Evolutionary conservation across 1,140 invertebrate species (phyloP).

Genomic region (Holcopasites calliopsidis): DNA sequence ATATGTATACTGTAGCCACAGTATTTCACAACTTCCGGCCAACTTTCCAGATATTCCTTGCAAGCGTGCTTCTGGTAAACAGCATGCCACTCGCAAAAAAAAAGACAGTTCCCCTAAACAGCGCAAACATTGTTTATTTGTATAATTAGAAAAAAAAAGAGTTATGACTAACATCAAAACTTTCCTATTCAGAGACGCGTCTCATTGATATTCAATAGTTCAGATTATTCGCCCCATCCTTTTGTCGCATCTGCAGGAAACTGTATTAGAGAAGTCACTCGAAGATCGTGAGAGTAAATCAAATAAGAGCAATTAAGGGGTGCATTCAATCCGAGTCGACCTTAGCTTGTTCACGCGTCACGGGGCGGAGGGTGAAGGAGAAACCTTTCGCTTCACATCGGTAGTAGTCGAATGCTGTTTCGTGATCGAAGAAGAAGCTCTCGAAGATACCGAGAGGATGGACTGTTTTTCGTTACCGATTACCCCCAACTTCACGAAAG

Average conservation of each 20-base stretch:
- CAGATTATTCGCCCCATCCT: no score
- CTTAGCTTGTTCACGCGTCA: slow-evolving; percentile 33
- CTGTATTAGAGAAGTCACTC: slow-evolving; percentile 43
- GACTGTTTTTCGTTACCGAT: slow-evolving; percentile 55
- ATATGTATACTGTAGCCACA: slow-evolving; percentile 98
- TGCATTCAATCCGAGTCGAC: slow-evolving; percentile 69
- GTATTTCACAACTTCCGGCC: slow-evolving; percentile 96
- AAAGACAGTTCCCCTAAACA: slow-evolving; percentile 96
- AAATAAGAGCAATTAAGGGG: slow-evolving; percentile 78
- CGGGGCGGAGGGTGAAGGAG: not conserved
- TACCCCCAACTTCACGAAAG: slow-evolving; percentile 69
- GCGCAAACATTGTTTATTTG: no score
- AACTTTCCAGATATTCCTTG: slow-evolving; percentile 96
- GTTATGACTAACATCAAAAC: no score
- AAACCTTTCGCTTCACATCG: slow-evolving; percentile 35
- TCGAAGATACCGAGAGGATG: not conserved
- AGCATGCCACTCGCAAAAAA: slow-evolving; percentile 94
- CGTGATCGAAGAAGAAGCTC: slow-evolving; percentile 2
- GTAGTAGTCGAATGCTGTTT: not conserved
- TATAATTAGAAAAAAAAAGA: no score
- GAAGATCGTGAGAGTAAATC: slow-evolving; percentile 61
- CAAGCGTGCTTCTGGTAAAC: slow-evolving; percentile 96
- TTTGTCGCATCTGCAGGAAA: slow-evolving; percentile 1
- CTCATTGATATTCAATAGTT: not conserved
- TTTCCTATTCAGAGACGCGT: not conserved